Evolutionary conservation across 2,888 invertebrate genomes (phyloP).

Genomic region (Heliconius hortense): DNA sequence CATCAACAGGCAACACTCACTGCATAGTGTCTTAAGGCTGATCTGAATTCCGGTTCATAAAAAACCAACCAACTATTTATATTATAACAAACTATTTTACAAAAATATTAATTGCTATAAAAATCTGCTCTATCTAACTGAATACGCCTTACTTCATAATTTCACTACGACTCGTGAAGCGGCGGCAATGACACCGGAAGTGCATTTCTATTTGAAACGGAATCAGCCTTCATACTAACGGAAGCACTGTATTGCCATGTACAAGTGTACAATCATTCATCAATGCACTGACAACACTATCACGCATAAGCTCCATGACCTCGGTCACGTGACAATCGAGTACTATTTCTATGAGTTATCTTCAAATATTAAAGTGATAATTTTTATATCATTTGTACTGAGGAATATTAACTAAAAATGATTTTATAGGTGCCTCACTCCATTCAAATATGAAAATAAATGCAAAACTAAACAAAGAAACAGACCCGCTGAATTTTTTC

Average conservation of each 20-base stretch:
- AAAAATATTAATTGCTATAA: constrained; percentile 25
- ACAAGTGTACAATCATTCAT: not conserved
- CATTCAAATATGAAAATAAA: constrained; percentile 1
- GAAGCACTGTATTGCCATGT: constrained; percentile 24
- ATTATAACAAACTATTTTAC: constrained; percentile 23
- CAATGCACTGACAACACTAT: constrained; percentile 21
- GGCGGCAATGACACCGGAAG: constrained; percentile 2
- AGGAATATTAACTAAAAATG: too few relatives aligned
- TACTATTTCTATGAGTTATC: not conserved
- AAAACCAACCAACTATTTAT: constrained; percentile 14
- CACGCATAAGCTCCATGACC: not conserved
- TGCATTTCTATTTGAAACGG: constrained; percentile 15
- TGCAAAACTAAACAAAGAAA: not conserved
- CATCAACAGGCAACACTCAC: constrained; percentile 14
- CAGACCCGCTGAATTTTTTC: not conserved
- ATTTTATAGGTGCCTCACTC: too few relatives aligned
- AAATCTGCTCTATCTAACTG: constrained; percentile 17
- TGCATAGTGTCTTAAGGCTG: constrained; percentile 12
- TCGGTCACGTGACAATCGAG: constrained; percentile 4
- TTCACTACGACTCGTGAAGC: not conserved
- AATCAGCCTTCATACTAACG: constrained; percentile 21
- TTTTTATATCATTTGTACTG: too few relatives aligned
- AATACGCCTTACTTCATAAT: not conserved
- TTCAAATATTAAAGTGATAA: too few relatives aligned
- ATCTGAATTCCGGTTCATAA: not conserved